A percentile compares a stretch with the other conserved stretches of the same genome.
phyloP scores from a whole-genome alignment of 2,888 invertebrate genomes.

The Pteria penguin region DNA sequence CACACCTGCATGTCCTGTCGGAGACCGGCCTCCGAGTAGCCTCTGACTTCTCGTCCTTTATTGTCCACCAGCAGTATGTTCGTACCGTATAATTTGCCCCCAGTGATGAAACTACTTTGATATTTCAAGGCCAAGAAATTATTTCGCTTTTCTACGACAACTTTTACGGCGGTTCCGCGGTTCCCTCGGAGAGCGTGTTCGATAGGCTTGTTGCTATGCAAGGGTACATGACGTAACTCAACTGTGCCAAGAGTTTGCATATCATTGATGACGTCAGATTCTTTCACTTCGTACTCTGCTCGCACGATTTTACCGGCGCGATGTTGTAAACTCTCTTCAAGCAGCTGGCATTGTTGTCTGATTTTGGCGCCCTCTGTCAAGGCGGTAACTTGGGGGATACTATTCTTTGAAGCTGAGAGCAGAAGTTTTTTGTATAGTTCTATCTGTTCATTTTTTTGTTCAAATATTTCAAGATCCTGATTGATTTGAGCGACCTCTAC shows the following conservation, averaged over 20 bases:
- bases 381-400: conserved; percentile 21
- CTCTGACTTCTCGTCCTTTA: conserved; percentile 32
- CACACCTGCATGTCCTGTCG: conserved; percentile 30
- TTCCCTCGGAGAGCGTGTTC: conserved; percentile 7
- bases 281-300: conserved; percentile 19
- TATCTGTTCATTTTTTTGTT: conserved; percentile 29
- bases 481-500: conserved; percentile 21
- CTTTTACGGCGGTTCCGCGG: conserved; percentile 15
- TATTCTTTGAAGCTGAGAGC: conserved; percentile 21
- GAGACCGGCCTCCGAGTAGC: conserved; percentile 24
- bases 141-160: conserved; percentile 16
- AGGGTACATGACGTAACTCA: conserved; percentile 12
- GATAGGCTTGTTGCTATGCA: conserved; percentile 13
- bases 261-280: conserved; percentile 9
- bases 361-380: conserved; percentile 36
- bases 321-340: conserved; percentile 36
- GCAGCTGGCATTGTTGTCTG: conserved; percentile 24
- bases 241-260: conserved; percentile 20
- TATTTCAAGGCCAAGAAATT: conserved; percentile 34
- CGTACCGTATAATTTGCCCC: conserved; percentile 9
- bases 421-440: conserved; percentile 28
- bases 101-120: conserved; percentile 32
- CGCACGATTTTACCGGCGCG: conserved; percentile 19
- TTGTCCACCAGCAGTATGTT: conserved; percentile 25
- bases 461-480: conserved; percentile 25